phyloP scores from a whole-genome alignment of 2,797 vertebrate species.

The Gambusia yucatana region DNA sequence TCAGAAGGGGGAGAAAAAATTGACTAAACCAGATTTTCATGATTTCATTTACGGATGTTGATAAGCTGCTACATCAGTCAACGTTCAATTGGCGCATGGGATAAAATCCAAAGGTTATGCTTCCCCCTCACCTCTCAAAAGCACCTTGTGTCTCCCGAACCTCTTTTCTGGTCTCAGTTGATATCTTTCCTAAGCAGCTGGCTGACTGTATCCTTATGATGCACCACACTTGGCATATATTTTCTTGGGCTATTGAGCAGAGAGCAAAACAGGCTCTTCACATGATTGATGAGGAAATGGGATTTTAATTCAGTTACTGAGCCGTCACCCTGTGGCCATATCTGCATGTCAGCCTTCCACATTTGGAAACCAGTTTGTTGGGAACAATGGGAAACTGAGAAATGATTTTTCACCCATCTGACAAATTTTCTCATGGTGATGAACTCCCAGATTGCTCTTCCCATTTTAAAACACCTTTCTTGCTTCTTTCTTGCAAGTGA shows the following conservation, averaged over 20 bases:
- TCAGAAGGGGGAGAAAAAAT: conserved; percentile 4
- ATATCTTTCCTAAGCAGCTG: conserved; percentile 75
- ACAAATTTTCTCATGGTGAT: conserved; percentile 29
- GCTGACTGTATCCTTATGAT: conserved; percentile 66
- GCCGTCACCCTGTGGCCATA: conserved; percentile 69
- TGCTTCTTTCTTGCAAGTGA: neutral
- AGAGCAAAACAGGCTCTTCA: conserved; percentile 66
- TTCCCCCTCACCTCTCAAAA: conserved; percentile 17
- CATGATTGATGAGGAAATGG: conserved; percentile 80
- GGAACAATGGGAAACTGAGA: conserved; percentile 50
- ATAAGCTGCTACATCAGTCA: neutral
- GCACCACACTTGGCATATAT: conserved; percentile 61
- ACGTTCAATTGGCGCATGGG: neutral
- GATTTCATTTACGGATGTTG: conserved; percentile 8
- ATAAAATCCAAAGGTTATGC: conserved; percentile 10
- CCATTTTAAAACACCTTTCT: conserved; percentile 7
- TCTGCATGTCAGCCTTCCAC: conserved; percentile 63
- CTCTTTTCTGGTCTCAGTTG: conserved; percentile 52
- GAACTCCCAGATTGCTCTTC: conserved; percentile 31
- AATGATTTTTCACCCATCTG: conserved; percentile 41
- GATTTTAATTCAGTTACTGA: conserved; percentile 80
- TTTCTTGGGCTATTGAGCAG: conserved; percentile 67
- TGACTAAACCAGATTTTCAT: conserved; percentile 5
- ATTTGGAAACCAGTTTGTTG: conserved; percentile 63
- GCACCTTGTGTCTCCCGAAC: conserved; percentile 31